phyloP scores from a whole-genome alignment of 2,888 invertebrate genomes.

The Scaptomyza caliginosa region DNA sequence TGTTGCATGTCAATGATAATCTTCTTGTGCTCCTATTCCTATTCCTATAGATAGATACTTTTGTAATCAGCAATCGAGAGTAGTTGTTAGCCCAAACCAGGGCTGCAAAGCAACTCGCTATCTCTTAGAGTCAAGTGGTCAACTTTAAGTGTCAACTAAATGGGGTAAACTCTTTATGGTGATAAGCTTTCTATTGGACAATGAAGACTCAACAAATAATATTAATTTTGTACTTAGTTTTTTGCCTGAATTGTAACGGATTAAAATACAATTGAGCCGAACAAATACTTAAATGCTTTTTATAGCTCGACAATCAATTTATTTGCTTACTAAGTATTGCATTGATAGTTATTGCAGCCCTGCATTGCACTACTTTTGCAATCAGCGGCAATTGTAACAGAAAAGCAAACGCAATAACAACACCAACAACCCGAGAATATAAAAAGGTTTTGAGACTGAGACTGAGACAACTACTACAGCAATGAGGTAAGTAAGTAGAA shows the following conservation, averaged over 20 bases:
- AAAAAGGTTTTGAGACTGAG: constrained; percentile 42
- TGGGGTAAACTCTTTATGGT: not conserved
- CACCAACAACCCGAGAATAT: constrained; percentile 25
- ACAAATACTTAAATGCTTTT: not conserved
- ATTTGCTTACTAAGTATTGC: not conserved
- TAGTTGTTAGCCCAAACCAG: constrained; percentile 48
- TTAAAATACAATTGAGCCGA: not conserved
- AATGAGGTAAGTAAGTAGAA: constrained; percentile 33
- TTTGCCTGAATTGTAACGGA: too few relatives aligned
- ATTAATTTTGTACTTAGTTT: too few relatives aligned
- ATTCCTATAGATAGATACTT: constrained; percentile 32
- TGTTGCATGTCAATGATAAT: constrained; percentile 59
- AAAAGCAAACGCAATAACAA: constrained; percentile 29
- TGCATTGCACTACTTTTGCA: constrained; percentile 59
- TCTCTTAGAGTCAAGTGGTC: not conserved
- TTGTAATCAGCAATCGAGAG: constrained; percentile 65
- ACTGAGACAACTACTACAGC: constrained; percentile 34
- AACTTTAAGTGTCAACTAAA: not conserved
- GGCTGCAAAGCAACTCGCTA: constrained; percentile 29
- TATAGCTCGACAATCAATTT: not conserved
- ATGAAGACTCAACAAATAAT: too few relatives aligned
- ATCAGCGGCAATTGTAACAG: constrained; percentile 67
- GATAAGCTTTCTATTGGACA: not conserved
- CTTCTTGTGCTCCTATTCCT: constrained; percentile 45
- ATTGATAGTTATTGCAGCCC: constrained; percentile 37